Conservation (phyloP, 1,140 invertebrate genomes). For the Aphaenogaster floridana region DNA sequence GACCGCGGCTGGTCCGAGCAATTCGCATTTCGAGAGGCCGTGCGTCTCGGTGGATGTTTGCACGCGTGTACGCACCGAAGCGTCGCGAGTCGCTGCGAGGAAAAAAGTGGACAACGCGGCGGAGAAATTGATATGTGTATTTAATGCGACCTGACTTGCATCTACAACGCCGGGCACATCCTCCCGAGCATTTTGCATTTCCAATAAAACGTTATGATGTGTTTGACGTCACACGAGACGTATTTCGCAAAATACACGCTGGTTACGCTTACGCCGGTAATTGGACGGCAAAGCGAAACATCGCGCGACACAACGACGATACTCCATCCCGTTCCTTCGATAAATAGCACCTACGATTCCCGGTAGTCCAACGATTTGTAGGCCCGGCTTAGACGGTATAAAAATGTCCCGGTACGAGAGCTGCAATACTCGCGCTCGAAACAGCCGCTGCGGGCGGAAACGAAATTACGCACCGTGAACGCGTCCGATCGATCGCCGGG, state of each 20-base stretch:
- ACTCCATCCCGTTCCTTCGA: background rate
- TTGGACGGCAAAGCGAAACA: conserved; percentile 10
- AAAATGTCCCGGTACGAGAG: conserved; percentile 15
- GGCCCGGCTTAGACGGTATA: conserved; percentile 16
- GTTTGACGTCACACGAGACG: conserved; percentile 17
- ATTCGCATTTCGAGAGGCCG: conserved; percentile 35
- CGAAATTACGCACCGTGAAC: conserved; percentile 50
- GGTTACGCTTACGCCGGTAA: background rate
- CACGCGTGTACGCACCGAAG: conserved; percentile 4
- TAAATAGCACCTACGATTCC: background rate
- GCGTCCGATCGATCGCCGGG: conserved; percentile 44
- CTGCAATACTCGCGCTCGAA: conserved; percentile 21
- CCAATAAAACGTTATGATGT: conserved; percentile 30
- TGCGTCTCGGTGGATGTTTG: conserved; percentile 28
- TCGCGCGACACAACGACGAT: background rate
- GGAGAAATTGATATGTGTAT: conserved; percentile 46
- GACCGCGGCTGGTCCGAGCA: conserved; percentile 11
- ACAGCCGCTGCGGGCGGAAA: conserved; percentile 51
- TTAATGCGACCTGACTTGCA: conserved; percentile 40
- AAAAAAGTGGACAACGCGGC: conserved; percentile 21
- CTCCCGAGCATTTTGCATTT: conserved; percentile 37
- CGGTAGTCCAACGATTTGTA: background rate
- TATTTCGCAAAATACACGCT: conserved; percentile 26
- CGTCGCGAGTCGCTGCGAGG: conserved; percentile 27
- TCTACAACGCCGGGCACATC: background rate